phyloP scores from a whole-genome alignment of 1,140 invertebrate species.

The Thalassaphorura encarpata region DNA sequence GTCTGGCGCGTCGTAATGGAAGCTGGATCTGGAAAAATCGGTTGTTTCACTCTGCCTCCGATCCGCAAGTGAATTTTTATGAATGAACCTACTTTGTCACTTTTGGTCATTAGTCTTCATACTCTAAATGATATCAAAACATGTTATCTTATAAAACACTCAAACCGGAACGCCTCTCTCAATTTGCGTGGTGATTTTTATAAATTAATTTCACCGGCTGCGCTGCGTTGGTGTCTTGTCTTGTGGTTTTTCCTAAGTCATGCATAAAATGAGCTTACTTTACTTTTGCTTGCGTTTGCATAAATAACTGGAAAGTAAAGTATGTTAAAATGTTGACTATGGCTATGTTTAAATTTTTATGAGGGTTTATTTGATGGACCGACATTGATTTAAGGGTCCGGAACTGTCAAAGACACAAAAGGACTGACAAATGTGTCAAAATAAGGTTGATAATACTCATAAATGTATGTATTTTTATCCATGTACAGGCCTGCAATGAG shows the following conservation, averaged over 20 bases:
- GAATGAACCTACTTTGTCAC: background rate
- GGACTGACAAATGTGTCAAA: background rate
- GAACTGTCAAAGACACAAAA: background rate
- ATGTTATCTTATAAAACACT: background rate
- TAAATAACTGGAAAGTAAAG: background rate
- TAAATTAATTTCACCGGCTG: too few species aligned
- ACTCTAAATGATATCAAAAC: background rate
- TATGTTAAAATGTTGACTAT: background rate
- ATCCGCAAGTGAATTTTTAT: background rate
- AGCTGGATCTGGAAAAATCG: background rate
- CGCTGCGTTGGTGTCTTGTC: background rate
- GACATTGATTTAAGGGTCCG: background rate
- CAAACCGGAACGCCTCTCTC: background rate
- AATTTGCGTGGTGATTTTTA: background rate
- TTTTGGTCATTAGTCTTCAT: too few species aligned
- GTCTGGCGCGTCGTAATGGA: background rate
- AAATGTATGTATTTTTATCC: slow-evolving; percentile 10
- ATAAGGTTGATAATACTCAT: background rate
- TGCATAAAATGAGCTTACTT: background rate
- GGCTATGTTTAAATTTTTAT: background rate
- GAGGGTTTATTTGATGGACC: background rate
- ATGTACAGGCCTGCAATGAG: slow-evolving; percentile 89
- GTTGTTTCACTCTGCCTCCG: background rate
- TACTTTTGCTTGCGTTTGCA: background rate
- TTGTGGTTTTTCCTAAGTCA: background rate